Percentiles rank a stretch among this genome's conserved stretches.
Conservation (phyloP, 2,113 vertebrate genomes). For the Lophochroa leadbeateri region DNA sequence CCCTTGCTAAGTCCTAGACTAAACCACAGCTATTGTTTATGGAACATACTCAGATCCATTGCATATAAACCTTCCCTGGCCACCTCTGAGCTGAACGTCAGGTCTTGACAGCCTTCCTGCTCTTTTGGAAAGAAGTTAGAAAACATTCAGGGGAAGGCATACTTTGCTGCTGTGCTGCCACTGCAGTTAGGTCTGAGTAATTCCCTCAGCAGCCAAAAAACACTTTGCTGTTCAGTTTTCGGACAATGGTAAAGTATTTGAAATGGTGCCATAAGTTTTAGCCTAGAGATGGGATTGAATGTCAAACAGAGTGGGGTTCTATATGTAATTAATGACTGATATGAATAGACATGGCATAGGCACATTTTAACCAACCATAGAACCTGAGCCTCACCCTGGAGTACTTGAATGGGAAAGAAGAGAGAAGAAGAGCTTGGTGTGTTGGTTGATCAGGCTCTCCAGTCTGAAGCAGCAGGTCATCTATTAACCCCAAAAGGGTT, state of each 20-base stretch:
- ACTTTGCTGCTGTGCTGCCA: background rate
- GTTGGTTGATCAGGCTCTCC: background rate
- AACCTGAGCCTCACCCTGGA: background rate
- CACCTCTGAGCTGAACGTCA: background rate
- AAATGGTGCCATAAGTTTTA: background rate
- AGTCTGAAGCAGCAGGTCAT: background rate
- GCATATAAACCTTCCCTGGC: background rate
- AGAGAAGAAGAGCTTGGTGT: background rate
- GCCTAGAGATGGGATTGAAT: background rate
- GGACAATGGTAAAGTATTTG: background rate
- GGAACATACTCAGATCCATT: accelerated
- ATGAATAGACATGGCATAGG: background rate
- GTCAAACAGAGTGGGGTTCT: background rate
- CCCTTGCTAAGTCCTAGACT: background rate
- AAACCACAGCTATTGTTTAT: background rate
- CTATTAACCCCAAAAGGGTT: background rate
- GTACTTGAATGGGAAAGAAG: background rate
- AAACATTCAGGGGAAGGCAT: background rate
- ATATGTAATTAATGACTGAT: background rate
- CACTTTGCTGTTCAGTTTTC: background rate
- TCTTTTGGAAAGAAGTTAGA: background rate
- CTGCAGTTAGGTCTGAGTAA: background rate
- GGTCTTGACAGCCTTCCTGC: background rate
- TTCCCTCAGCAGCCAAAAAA: background rate
- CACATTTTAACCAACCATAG: background rate